These are phyloP conservation scores for Argentina silus DNA, from an alignment of 2,797 vertebrate species.

Conservation along the genomic window DNA sequence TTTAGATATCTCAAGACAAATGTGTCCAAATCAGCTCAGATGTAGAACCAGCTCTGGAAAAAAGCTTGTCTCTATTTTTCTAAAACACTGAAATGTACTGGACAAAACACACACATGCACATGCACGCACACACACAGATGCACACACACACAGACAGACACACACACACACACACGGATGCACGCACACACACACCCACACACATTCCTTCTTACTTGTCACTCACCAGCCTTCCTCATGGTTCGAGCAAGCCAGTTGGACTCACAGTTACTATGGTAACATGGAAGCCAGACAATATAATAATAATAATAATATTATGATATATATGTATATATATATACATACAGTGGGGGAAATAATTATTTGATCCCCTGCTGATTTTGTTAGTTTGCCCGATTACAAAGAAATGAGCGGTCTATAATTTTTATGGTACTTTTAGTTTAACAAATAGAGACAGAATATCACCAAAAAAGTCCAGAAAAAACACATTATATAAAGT, in stretches of 20 bases:
- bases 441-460: too few species aligned
- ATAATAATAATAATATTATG: too few species aligned
- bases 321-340: too few species aligned
- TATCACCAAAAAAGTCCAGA: too few species aligned
- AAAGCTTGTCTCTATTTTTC: conserved; percentile 43
- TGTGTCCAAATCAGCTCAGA: conserved; percentile 46
- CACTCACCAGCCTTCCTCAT: conserved; percentile 45
- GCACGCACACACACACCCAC: conserved; percentile 1
- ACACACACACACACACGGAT: not conserved
- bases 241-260: conserved; percentile 31
- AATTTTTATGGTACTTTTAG: too few species aligned
- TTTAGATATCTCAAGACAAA: conserved; percentile 46
- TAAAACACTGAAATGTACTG: conserved; percentile 4
- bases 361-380: too few species aligned
- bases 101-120: not conserved
- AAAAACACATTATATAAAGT: too few species aligned
- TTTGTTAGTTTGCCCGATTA: too few species aligned
- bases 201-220: conserved; percentile 19
- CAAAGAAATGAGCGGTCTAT: too few species aligned
- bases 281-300: conserved; percentile 14
- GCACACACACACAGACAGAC: not conserved
- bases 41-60: conserved; percentile 34
- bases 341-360: too few species aligned
- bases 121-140: not conserved
- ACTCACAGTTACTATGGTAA: conserved; percentile 56